phyloP scores from a whole-genome alignment of 2,113 vertebrate genomes.

The Petroica traversi region DNA sequence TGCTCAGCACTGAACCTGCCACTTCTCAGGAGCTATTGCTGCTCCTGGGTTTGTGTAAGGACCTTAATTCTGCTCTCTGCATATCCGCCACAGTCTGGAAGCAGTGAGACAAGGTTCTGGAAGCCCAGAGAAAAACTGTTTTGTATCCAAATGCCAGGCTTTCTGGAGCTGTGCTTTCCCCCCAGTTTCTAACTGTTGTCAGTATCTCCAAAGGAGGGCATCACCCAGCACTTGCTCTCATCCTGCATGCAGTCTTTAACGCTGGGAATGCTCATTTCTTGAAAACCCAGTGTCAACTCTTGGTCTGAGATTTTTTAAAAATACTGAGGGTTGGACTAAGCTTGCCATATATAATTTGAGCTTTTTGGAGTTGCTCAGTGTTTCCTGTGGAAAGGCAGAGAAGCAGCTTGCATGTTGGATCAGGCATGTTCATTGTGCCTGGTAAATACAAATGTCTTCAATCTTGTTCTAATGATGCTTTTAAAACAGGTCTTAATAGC shows the following conservation, averaged over 20 bases:
- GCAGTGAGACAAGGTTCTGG: neutral
- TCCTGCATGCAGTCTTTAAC: neutral
- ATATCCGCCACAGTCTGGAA: neutral
- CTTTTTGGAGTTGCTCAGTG: neutral
- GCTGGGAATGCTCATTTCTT: neutral
- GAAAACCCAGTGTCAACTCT: neutral
- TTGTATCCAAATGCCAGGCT: neutral
- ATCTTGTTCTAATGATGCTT: neutral
- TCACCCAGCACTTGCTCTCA: neutral
- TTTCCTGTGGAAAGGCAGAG: neutral
- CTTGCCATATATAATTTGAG: neutral
- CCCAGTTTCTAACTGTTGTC: neutral
- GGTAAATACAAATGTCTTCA: neutral
- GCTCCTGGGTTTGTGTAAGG: neutral
- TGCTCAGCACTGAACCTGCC: neutral
- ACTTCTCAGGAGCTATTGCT: neutral
- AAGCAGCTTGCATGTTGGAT: neutral
- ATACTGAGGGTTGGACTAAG: neutral
- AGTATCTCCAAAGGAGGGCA: neutral
- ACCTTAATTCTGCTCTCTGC: neutral
- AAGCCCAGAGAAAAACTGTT: neutral
- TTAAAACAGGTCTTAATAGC: neutral
- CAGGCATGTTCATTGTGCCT: neutral
- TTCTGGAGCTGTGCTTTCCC: neutral
- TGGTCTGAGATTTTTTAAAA: neutral